Base-by-base conservation (phyloP, 2,113 vertebrate species). In the Larimichthys crocea region DNA sequence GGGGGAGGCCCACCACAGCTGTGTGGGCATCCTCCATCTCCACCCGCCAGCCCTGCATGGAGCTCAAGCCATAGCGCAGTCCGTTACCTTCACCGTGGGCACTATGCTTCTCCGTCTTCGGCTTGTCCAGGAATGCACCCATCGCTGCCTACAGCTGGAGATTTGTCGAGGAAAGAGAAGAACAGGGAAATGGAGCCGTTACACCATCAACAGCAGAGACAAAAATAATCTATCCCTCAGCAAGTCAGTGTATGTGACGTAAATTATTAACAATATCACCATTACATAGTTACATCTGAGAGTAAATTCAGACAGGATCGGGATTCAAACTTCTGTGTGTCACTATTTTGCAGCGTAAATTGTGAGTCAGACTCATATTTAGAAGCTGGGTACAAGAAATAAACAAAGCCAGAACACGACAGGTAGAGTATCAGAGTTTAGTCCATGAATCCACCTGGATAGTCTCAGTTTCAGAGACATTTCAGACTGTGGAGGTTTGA, bases 111-210 rank as follows among this genome's bases (percentile, higher is more conserved):
- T 99, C 99, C 19, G 99, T 99, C 96, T 99, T 99, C 93, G 98
- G 99, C 94, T 99, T 99, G 95, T 99, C 99, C 96, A 99, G 96
- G 96, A 99, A 99, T 86, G 99, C 99, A 95, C 99, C 99, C 99
- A 99, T 99, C 91, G 86, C 96, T 98, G 94, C 96, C 89, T 95
- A 96, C 86, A 93, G 88, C 93, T 95, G 93, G 26, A 63, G 66
- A 80, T 48, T 11, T 10, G 79, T 12, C 9, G 61, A 57, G 24
- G 59, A 44, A 42, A 65, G 57, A 76, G 22, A 53, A 76, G 44
- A 48, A 56, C 3, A 59, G 0, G 40, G 17, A 55, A 16, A 66
- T 16, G 22, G 11, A 63, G 66, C 10, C 2, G 19, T 53, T 15
- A 24, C 22, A 76, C 22, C 20, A 64, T 60, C 55, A 65, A 10